Evolutionary conservation across 2,113 vertebrate genomes (phyloP), one percentile per base, ranked within the genome.

Genomic region (Tetrao urogallus): DNA sequence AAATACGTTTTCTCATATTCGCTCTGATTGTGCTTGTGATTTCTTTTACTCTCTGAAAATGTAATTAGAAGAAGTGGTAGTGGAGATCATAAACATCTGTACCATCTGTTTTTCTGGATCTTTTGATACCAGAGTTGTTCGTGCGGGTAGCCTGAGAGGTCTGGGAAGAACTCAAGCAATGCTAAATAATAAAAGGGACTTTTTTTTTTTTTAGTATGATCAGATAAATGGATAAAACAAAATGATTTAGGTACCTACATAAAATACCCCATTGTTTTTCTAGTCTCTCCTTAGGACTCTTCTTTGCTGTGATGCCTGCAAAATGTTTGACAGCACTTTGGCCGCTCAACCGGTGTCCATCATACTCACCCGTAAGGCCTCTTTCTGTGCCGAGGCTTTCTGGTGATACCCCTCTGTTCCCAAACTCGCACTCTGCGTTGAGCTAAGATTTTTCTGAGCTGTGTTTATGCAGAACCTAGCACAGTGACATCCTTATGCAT

Each of bases 41-140:
- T 24, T 78, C 30, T 92, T 64, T 63, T 71, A 74, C 50, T 88
- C 54, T 82, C 34, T 67, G 89, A 82, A 96, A 92, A 85, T 43
- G 60, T 70, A 57, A 72, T 77, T 74, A 50, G 63, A 58, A 58
- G 42, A 89, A 75, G 36, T 45, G 40, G 19, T 82, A 47, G 66
- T 2, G 64, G 50, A 27, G 21, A 36, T 82, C 60, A 47, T n/a
- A 89, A 92, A 77, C 70, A 73, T 8, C 19, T 87, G n/a, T 66
- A 47, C 22, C 67, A 78, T 52, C 3, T 54, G 8, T n/a, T 82
- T 79, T 84, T 83, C 42, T 57, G 57, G 84, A 30, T 1, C 0
- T 75, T 90, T 90, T 66, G 27, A 48, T 87, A n/a, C 7, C 1
- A 2, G 20, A 64, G 25, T 20, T 67, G 32, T 56, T 85, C 40